These are phyloP conservation scores for Passer montanus DNA, from an alignment of 2,113 vertebrate species.

Conservation along the genomic window DNA sequence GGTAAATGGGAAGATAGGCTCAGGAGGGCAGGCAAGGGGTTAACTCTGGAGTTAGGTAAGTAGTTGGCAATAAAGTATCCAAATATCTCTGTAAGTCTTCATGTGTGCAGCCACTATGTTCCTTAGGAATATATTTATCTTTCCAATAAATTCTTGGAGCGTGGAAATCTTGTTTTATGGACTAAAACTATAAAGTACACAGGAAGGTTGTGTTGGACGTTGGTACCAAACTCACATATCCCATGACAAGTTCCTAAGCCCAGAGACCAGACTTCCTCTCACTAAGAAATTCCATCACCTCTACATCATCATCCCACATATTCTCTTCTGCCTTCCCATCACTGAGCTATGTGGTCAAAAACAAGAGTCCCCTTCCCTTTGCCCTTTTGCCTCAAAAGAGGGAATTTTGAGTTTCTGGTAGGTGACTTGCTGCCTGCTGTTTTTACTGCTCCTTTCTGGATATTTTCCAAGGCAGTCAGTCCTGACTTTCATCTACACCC, in stretches of 20 bases:
- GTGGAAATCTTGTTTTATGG: neutral
- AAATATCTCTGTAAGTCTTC: neutral
- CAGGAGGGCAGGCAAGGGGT: neutral
- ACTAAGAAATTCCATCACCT: neutral
- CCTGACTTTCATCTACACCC: neutral
- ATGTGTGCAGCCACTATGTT: neutral
- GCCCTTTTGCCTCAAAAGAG: fast-evolving
- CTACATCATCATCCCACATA: neutral
- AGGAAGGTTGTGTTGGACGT: neutral
- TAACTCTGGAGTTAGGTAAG: neutral
- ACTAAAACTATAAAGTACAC: neutral
- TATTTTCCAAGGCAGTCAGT: neutral
- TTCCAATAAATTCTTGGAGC: neutral
- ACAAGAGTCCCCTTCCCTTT: neutral
- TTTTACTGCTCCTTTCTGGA: neutral
- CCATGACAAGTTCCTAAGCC: neutral
- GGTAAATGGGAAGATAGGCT: neutral
- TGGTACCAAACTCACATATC: fast-evolving
- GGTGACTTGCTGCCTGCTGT: neutral
- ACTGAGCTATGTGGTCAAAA: neutral
- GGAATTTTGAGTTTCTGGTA: neutral
- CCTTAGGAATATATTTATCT: neutral
- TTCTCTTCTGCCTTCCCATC: neutral
- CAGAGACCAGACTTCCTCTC: neutral
- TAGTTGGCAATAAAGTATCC: neutral